phyloP scores from a whole-genome alignment of 2,797 vertebrate genomes.

The Silurus lanzhouensis region DNA sequence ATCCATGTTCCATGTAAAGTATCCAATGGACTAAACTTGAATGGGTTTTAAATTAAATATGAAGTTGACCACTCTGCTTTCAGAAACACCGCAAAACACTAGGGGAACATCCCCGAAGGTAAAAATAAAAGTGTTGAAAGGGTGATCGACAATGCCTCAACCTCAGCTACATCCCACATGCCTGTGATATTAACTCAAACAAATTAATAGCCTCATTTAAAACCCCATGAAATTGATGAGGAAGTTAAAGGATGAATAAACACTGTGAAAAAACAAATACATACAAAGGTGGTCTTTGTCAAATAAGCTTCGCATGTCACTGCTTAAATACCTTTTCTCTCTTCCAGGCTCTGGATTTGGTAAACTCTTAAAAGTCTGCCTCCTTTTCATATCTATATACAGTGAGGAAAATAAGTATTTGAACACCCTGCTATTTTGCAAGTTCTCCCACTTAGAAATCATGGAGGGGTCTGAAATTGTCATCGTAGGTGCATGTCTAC shows the following conservation, averaged over 20 bases:
- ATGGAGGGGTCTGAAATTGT: too few species aligned
- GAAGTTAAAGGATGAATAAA: constrained; percentile 1
- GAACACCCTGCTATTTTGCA: too few species aligned
- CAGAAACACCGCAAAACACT: background rate
- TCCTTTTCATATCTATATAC: background rate
- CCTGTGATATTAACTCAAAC: background rate
- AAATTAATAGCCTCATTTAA: background rate
- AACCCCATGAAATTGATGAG: background rate
- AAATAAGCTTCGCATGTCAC: background rate
- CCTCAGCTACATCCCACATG: background rate
- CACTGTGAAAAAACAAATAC: too few species aligned
- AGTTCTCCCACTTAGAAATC: too few species aligned
- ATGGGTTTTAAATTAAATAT: background rate
- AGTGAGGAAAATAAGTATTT: too few species aligned
- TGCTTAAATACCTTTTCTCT: background rate
- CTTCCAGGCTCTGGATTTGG: background rate
- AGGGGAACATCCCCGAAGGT: background rate
- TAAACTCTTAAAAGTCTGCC: background rate
- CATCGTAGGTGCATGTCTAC: too few species aligned
- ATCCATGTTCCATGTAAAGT: background rate
- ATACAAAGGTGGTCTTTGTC: background rate
- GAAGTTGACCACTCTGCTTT: background rate
- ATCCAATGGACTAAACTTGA: background rate
- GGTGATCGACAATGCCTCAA: background rate
- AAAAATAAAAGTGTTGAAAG: background rate